phyloP scores from a whole-genome alignment of 2,113 vertebrate species.

The Tylochromis polylepis region DNA sequence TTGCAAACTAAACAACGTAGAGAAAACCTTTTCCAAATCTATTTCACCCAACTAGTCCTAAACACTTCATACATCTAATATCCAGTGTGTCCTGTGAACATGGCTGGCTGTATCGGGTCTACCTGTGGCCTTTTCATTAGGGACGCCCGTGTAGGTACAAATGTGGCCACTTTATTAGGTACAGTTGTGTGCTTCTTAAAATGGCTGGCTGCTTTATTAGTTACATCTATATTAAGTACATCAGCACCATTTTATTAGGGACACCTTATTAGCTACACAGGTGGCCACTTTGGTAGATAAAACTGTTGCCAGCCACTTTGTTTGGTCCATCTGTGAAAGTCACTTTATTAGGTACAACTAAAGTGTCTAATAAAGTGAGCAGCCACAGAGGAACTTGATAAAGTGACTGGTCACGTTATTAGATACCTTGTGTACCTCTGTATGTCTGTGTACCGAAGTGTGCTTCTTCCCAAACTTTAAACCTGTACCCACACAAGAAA shows the following conservation, averaged over 20 bases:
- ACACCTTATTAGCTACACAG: background rate
- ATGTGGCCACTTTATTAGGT: background rate
- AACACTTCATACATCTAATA: background rate
- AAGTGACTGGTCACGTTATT: background rate
- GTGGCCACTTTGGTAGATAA: background rate
- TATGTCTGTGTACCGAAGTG: background rate
- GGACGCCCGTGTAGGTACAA: rapidly evolving
- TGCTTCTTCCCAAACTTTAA: background rate
- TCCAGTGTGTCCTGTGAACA: background rate
- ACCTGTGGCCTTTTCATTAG: background rate
- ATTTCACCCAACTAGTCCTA: background rate
- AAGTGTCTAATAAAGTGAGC: background rate
- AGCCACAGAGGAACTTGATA: background rate
- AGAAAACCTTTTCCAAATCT: background rate
- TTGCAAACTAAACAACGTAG: background rate
- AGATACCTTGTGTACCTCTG: background rate
- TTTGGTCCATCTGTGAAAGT: background rate
- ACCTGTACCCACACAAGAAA: background rate
- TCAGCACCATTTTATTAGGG: background rate
- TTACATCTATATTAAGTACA: background rate
- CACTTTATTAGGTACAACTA: background rate
- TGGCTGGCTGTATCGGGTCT: background rate
- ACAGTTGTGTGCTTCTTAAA: background rate
- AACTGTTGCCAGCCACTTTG: background rate
- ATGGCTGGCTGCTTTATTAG: background rate